These are phyloP conservation scores for Plestiodon gilberti DNA, from an alignment of 2,113 vertebrate genomes.

Conservation along the genomic window DNA sequence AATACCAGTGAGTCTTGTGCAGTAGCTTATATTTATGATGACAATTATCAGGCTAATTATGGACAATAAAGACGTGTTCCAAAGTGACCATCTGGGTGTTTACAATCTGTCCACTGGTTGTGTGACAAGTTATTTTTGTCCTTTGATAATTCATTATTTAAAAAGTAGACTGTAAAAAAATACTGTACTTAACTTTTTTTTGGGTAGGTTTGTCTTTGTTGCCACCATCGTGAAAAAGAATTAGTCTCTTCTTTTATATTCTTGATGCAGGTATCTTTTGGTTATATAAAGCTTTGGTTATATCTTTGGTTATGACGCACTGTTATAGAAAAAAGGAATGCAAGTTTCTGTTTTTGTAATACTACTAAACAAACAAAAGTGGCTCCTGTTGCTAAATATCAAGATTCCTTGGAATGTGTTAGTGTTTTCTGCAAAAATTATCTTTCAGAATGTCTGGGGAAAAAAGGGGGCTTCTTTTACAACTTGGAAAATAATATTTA, in stretches of 20 bases:
- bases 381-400: neutral
- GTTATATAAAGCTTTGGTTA: accelerated
- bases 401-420: constrained; percentile 30
- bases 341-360: neutral
- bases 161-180: neutral
- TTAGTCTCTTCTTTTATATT: accelerated
- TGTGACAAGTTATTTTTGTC: neutral
- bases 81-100: neutral
- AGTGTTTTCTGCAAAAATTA: neutral
- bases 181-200: neutral
- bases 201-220: neutral
- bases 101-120: neutral
- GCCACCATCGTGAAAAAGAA: neutral
- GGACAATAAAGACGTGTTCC: neutral
- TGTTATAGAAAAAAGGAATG: neutral
- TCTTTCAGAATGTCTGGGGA: neutral
- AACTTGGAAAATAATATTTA: constrained; percentile 13
- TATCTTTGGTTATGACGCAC: neutral
- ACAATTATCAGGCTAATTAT: neutral
- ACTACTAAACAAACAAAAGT: too few relatives aligned
- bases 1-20: neutral
- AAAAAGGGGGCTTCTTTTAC: constrained; percentile 13
- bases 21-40: constrained; percentile 14
- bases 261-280: accelerated
- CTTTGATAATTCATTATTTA: neutral